Percentiles rank a stretch among this genome's conserved stretches.
Evolutionary conservation across 2,888 invertebrate genomes (phyloP).

Genomic region (Parthenolecanium corni): DNA sequence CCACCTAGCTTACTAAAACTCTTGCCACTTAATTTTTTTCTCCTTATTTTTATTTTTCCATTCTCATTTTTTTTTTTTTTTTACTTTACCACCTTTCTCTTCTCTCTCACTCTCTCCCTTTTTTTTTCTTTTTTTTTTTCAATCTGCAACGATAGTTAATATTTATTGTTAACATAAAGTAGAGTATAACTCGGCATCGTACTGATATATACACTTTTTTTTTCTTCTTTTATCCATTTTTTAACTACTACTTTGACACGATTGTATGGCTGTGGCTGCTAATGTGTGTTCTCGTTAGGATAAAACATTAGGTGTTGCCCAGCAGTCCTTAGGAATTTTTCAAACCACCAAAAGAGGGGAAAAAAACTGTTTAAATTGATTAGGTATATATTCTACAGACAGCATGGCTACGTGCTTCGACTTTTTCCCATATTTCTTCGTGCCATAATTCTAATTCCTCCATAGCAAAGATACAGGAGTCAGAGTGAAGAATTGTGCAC

Average conservation of each 20-base stretch:
- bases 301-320: conserved; percentile 12
- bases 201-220: conserved; percentile 8
- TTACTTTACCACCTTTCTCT: not conserved
- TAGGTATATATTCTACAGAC: too few relatives aligned
- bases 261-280: not conserved
- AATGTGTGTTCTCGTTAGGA: conserved; percentile 13
- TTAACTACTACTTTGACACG: not conserved
- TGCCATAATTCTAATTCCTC: too few relatives aligned
- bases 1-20: conserved; percentile 8
- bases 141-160: conserved; percentile 10
- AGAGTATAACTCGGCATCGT: conserved; percentile 22
- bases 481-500: too few relatives aligned
- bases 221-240: not conserved
- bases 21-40: conserved; percentile 11
- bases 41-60: not conserved
- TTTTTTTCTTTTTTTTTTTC: not conserved
- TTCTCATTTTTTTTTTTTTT: not conserved
- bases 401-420: too few relatives aligned
- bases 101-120: not conserved
- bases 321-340: not conserved
- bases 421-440: too few relatives aligned
- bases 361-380: too few relatives aligned
- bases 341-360: too few relatives aligned
- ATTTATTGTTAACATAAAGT: conserved; percentile 25
- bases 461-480: too few relatives aligned